Base-by-base conservation (phyloP, 2,797 vertebrate species). In the Nannoperca obscura region DNA sequence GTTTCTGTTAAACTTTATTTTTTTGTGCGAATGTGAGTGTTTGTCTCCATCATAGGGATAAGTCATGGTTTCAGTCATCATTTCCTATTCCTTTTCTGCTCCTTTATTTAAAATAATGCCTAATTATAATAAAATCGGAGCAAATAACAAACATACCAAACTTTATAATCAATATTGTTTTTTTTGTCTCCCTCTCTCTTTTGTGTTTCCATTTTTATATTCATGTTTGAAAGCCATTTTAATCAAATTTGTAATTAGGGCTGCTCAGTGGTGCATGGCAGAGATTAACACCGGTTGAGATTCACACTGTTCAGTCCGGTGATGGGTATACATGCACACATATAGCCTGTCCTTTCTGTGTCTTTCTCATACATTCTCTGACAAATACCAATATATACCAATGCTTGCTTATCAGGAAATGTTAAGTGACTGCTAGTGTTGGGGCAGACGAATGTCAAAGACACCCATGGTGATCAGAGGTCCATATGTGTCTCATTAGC, bases 401-500 rank as follows among this genome's bases (percentile, higher is more conserved):
- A 42, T 54, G 32, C 47, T 42, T 73, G 22, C 49, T 69, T 63
- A 60, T 76, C 65, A 73, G 44, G 38, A 50, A 44, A 72, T 57
- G 53, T 64, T 38, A 76, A 62, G 57, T 63, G 34, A 70, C 40
- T 68, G 50, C 50, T 60, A 47, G 57, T 71, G 62, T 62, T 61
- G 13, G 50, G 42, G 53, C 57, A 42, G 47, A 64, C 1, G 24
- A 47, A 76, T 81, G 74, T 84, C 70, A 83, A 20, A 74, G 67
- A 82, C 65, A 78, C 65, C 60, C 44, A 24, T 46, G 38, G 66
- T 74, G 81, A 92, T 89, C 75, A 82, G 74, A 87, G 62, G 63
- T 79, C 78, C 80, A 78, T 88, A 87, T 88, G 88, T 84, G 79
- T 90, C 87, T 91, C 78, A 87, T 91, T 91, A 87, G 81, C 73